These are phyloP conservation scores for Biston stratarius DNA, from an alignment of 2,888 invertebrate species.

Conservation along the genomic window DNA sequence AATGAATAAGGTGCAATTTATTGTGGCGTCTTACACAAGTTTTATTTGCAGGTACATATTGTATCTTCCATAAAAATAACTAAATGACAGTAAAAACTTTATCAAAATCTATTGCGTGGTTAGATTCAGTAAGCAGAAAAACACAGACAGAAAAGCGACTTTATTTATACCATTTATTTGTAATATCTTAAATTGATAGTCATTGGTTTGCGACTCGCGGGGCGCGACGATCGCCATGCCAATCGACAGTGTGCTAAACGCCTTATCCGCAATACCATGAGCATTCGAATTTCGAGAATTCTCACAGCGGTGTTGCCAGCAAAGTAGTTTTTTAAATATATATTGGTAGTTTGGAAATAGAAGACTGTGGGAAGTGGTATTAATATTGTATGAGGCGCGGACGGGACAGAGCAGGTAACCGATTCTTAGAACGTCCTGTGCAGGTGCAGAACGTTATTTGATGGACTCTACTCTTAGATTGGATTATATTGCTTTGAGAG, in stretches of 20 bases:
- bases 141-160: too few species aligned
- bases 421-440: constrained; percentile 35
- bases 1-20: too few species aligned
- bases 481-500: constrained; percentile 26
- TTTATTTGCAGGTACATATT: too few species aligned
- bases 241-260: neutral
- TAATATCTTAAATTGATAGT: too few species aligned
- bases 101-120: too few species aligned
- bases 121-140: too few species aligned
- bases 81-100: too few species aligned
- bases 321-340: constrained; percentile 45
- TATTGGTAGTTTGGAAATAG: constrained; percentile 46
- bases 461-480: constrained; percentile 27
- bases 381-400: constrained; percentile 48
- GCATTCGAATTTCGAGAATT: constrained; percentile 29
- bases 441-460: constrained; percentile 19
- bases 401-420: constrained; percentile 39
- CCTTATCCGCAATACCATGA: constrained; percentile 29
- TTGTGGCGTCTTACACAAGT: too few species aligned
- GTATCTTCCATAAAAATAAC: too few species aligned
- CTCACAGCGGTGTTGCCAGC: constrained; percentile 29
- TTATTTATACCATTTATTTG: too few species aligned
- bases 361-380: constrained; percentile 39
- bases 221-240: too few species aligned
- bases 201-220: too few species aligned